Evolutionary conservation across 2,888 invertebrate genomes (phyloP), one percentile per base, ranked within the genome.

Genomic region (Acanthococcus lagerstroemiae): DNA sequence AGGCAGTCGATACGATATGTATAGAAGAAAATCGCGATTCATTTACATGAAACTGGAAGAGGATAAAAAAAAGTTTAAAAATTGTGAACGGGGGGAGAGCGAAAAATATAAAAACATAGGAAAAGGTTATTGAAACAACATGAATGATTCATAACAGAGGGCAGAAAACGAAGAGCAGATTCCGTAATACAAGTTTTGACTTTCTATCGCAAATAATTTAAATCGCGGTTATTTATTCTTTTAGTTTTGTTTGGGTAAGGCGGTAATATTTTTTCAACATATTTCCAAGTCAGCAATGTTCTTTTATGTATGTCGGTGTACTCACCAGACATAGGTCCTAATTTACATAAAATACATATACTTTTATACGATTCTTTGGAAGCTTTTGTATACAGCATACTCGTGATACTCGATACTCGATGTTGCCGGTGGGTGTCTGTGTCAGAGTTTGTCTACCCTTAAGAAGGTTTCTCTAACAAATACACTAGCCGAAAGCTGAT

Each of bases 91-190:
- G n/a, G n/a, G n/a, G n/a, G n/a, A n/a, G n/a, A n/a, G n/a, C n/a
- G n/a, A 56, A 56, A 56, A 56, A 56, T 21, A 37, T 37, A 44
- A 44, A 56, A 45, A 45, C 37, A 44, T 21, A 22, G 44, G 37
- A 58, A 44, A 45, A 45, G 58, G 58, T 58, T 58, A 58, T 58
- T 58, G 58, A 58, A 58, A 58, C 58, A 45, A 58, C 58, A 58
- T 58, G 58, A 58, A 58, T 58, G 58, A 58, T 58, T 58, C 58
- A 58, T 58, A 58, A 45, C 45, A 19, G 24, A 58, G 45, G 24
- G n/a, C 37, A n/a, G n/a, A n/a, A 25, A 45, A 58, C 24, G 45
- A 58, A 58, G 21, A 22, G 22, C 58, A 58, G 58, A 58, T 45
- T 58, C 45, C 24, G 58, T 46, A 19, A 24, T 25, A 58, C 24